These are phyloP conservation scores for Platynereis dumerilii DNA, from an alignment of 2,888 invertebrate species.

Conservation along the genomic window DNA sequence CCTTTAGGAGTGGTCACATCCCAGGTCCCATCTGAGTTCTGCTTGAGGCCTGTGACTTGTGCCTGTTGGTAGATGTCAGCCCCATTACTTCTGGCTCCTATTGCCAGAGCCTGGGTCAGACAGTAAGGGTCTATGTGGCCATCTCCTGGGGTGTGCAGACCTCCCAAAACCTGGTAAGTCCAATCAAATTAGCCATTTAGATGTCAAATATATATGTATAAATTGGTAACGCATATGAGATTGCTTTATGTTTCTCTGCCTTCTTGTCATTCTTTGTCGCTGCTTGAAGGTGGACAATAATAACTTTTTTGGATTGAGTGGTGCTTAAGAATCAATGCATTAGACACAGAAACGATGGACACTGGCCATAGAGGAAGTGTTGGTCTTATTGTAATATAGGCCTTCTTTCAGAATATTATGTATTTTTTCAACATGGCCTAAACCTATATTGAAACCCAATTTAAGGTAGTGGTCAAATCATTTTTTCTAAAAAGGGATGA, in stretches of 20 bases:
- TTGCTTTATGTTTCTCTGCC: neutral
- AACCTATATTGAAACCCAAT: no score
- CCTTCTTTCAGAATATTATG: no score
- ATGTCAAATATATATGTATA: constrained; percentile 1
- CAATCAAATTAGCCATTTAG: neutral
- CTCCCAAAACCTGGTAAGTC: constrained; percentile 57
- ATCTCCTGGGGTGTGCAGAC: constrained; percentile 63
- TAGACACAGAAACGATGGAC: no score
- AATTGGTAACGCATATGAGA: neutral
- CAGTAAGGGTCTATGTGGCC: constrained; percentile 65
- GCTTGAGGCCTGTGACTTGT: constrained; percentile 48
- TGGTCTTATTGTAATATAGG: no score
- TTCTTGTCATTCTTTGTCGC: no score
- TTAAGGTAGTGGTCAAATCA: no score
- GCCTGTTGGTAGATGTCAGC: constrained; percentile 52
- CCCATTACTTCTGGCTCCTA: constrained; percentile 62
- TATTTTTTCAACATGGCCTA: no score
- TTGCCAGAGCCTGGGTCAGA: constrained; percentile 62
- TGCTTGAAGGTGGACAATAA: neutral
- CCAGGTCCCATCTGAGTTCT: constrained; percentile 54
- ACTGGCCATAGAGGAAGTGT: no score
- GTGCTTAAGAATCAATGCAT: no score
- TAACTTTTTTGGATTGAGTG: no score
- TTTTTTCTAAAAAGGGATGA: no score
- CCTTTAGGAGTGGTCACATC: constrained; percentile 54